Evolutionary conservation across 2,888 invertebrate species (phyloP).

Genomic region (Rhamnusium bicolor): DNA sequence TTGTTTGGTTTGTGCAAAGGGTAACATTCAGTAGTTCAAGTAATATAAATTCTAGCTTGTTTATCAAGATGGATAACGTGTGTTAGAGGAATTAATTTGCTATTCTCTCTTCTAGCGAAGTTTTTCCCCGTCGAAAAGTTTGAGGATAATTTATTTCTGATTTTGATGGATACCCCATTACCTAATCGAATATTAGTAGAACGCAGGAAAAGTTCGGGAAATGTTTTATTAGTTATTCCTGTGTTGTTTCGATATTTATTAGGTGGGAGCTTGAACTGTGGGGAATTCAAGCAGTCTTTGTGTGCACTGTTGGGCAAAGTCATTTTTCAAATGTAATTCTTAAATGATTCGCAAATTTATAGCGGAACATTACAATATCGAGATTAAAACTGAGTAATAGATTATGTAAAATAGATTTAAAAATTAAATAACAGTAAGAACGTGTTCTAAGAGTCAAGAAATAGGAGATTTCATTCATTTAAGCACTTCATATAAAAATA

Average conservation of each 20-base stretch:
- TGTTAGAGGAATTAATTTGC: slow-evolving; percentile 59
- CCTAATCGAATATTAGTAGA: slow-evolving; percentile 45
- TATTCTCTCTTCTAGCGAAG: slow-evolving; percentile 48
- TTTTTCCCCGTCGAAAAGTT: slow-evolving; percentile 41
- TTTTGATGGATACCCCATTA: slow-evolving; percentile 51
- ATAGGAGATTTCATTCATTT: no score
- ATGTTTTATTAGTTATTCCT: slow-evolving; percentile 43
- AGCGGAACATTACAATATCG: not conserved
- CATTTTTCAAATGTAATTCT: slow-evolving; percentile 33
- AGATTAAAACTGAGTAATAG: slow-evolving; percentile 5
- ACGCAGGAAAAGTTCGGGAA: slow-evolving; percentile 33
- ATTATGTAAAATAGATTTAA: no score
- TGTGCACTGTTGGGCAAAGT: slow-evolving; percentile 15
- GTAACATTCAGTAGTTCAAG: slow-evolving; percentile 36
- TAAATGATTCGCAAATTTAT: slow-evolving; percentile 23
- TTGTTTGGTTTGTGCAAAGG: slow-evolving; percentile 40
- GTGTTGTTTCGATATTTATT: slow-evolving; percentile 39
- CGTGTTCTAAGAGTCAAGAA: no score
- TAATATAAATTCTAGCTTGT: slow-evolving; percentile 52
- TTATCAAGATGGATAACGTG: slow-evolving; percentile 58
- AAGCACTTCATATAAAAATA: no score
- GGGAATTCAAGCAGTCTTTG: slow-evolving; percentile 42
- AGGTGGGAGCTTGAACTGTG: slow-evolving; percentile 31
- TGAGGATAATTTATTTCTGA: slow-evolving; percentile 49
- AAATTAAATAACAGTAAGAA: no score